These are phyloP conservation scores for Myathropa florea DNA, from an alignment of 2,888 invertebrate species.

Conservation along the genomic window DNA sequence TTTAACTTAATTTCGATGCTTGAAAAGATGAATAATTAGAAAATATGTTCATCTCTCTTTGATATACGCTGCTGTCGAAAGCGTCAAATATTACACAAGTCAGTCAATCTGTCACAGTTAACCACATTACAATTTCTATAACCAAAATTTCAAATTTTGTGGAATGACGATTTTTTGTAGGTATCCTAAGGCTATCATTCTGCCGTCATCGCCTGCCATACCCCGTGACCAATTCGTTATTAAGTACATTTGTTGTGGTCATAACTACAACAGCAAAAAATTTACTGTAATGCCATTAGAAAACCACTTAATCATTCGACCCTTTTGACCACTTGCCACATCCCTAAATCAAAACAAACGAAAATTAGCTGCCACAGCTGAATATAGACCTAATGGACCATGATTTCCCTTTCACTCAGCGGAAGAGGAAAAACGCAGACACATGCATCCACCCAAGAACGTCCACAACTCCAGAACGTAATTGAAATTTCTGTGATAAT, in stretches of 20 bases:
- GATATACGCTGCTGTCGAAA: too few species aligned
- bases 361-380: conserved; percentile 60
- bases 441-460: conserved; percentile 40
- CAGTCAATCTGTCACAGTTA: too few species aligned
- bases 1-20: too few species aligned
- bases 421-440: conserved; percentile 56
- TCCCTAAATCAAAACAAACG: conserved; percentile 48
- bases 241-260: conserved; percentile 52
- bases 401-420: conserved; percentile 30
- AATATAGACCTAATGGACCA: conserved; percentile 52
- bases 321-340: conserved; percentile 51
- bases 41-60: too few species aligned
- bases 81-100: too few species aligned
- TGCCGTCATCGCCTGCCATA: background rate
- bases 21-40: too few species aligned
- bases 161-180: too few species aligned
- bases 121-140: too few species aligned
- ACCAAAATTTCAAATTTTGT: too few species aligned
- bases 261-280: conserved; percentile 18
- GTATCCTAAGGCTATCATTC: background rate
- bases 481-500: conserved; percentile 72
- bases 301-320: conserved; percentile 59
- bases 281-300: conserved; percentile 38
- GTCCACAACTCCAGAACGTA: conserved; percentile 39
- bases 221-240: conserved; percentile 20